A percentile compares a stretch with the other conserved stretches of the same genome.
Evolutionary conservation across 2,113 vertebrate genomes (phyloP).

Genomic region (Meriones unguiculatus): DNA sequence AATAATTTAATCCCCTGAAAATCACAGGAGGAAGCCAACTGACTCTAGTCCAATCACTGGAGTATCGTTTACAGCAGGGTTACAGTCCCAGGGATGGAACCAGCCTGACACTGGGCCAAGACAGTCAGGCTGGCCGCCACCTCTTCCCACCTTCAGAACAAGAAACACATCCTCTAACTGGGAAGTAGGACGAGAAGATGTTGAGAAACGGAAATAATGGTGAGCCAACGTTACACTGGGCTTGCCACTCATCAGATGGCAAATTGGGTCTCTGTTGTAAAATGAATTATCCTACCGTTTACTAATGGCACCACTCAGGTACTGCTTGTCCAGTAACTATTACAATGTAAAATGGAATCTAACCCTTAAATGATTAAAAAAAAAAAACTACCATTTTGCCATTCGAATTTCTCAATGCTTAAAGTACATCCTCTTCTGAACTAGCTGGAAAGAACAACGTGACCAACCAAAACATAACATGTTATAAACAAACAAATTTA

Average conservation of each 20-base stretch:
- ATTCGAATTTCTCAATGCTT: slow-evolving; percentile 11
- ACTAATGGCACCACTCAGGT: background rate
- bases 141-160: slow-evolving; percentile 43
- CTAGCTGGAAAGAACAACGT: background rate
- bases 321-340: slow-evolving; percentile 51
- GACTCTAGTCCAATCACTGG: slow-evolving; percentile 11
- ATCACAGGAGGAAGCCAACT: slow-evolving; percentile 26
- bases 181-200: slow-evolving; percentile 35
- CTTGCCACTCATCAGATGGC: slow-evolving; percentile 55
- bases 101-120: slow-evolving; percentile 19
- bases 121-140: background rate
- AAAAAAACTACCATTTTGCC: slow-evolving; percentile 40
- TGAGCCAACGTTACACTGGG: slow-evolving; percentile 29
- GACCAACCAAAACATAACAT: background rate
- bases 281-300: slow-evolving; percentile 69
- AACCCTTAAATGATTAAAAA: slow-evolving; percentile 60
- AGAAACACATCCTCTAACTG: slow-evolving; percentile 30
- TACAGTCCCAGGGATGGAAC: background rate
- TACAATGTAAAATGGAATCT: slow-evolving; percentile 56
- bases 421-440: background rate
- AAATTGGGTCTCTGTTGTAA: slow-evolving; percentile 68
- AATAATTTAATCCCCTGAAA: slow-evolving; percentile 51
- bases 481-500: background rate
- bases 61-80: background rate
- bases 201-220: slow-evolving; percentile 25